phyloP scores from a whole-genome alignment of 2,888 invertebrate species.

The Cataglyphis rosenhaueri region DNA sequence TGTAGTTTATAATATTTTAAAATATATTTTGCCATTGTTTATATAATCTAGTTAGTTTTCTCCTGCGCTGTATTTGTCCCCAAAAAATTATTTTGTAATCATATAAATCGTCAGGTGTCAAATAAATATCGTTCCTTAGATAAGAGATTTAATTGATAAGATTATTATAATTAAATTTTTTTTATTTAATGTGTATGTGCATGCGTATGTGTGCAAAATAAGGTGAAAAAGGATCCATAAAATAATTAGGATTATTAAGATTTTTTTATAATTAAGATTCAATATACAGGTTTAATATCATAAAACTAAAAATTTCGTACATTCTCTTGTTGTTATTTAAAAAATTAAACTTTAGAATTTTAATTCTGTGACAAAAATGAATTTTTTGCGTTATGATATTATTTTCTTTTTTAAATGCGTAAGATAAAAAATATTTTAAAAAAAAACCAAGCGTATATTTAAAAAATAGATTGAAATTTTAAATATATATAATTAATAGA shows the following conservation, averaged over 20 bases:
- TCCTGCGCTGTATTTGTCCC: not conserved
- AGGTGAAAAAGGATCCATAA: not conserved
- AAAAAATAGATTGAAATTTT: not conserved
- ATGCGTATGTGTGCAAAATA: not conserved
- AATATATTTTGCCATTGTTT: slow-evolving; percentile 9
- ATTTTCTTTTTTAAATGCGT: not conserved
- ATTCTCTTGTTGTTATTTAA: not conserved
- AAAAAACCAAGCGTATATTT: not conserved
- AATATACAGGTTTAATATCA: not conserved
- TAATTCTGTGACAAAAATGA: not conserved
- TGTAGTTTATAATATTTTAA: slow-evolving; percentile 43
- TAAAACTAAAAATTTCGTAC: not conserved
- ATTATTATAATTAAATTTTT: not conserved
- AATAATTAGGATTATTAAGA: not conserved
- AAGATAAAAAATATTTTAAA: not conserved
- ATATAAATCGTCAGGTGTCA: not conserved
- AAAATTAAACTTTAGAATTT: not conserved
- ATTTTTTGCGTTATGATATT: not conserved
- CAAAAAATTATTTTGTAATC: not conserved
- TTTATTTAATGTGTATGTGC: no score
- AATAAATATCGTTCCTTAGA: not conserved
- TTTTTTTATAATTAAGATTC: not conserved
- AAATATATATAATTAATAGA: no score
- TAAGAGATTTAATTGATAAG: not conserved
- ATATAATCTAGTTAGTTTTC: not conserved